Conservation (phyloP, 2,113 vertebrate species). For the Zosterops hypoxanthus region DNA sequence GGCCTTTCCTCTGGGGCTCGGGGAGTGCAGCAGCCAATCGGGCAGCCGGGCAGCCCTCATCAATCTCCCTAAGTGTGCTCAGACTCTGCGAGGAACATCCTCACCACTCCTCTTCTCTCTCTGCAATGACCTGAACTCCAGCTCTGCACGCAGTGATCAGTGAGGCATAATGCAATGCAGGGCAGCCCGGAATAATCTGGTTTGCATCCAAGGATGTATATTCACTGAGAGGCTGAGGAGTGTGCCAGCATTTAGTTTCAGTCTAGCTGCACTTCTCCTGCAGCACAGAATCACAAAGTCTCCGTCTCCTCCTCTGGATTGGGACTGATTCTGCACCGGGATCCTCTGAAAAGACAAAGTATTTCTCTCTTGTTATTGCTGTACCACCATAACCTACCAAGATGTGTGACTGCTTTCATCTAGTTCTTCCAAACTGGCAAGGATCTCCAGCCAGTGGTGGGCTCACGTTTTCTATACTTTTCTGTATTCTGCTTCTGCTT, state of each 20-base stretch:
- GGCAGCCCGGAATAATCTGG: conserved; percentile 77
- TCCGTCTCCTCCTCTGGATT: conserved; percentile 51
- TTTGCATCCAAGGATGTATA: conserved; percentile 77
- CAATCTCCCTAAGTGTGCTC: conserved; percentile 35
- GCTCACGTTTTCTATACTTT: conserved; percentile 78
- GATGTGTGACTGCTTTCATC: conserved; percentile 99
- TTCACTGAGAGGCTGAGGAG: conserved; percentile 74
- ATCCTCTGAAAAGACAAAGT: conserved; percentile 62
- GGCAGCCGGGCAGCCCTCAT: conserved; percentile 39
- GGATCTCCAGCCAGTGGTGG: conserved; percentile 93
- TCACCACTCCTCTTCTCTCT: conserved; percentile 49
- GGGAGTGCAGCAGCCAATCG: conserved; percentile 58
- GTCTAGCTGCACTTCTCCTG: conserved; percentile 71
- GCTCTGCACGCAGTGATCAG: conserved; percentile 74
- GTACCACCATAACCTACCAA: conserved; percentile 68
- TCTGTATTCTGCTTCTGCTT: conserved; percentile 69
- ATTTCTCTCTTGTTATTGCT: conserved; percentile 49
- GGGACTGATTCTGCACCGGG: conserved; percentile 55
- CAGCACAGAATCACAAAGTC: conserved; percentile 62
- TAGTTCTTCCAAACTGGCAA: conserved; percentile 96
- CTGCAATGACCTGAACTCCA: conserved; percentile 76
- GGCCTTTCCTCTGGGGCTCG: conserved; percentile 1
- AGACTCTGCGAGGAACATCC: conserved; percentile 42
- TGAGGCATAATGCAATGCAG: conserved; percentile 72
- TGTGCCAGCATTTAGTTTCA: conserved; percentile 76